phyloP scores from a whole-genome alignment of 2,797 vertebrate genomes.

The Sparus aurata region DNA sequence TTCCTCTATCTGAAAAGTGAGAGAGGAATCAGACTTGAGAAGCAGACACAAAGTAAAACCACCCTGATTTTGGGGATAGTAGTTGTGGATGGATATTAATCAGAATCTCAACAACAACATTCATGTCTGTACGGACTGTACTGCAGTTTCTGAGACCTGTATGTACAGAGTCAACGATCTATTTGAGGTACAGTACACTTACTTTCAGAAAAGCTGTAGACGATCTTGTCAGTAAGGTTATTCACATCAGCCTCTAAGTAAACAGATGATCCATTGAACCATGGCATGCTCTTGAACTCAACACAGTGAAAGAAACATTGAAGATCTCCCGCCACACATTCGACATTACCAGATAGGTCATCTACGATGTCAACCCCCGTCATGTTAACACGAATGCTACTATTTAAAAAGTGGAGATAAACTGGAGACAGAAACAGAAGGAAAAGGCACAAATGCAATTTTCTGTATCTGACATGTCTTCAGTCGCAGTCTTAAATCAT shows the following conservation, averaged over 20 bases:
- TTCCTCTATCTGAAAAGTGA: constrained; percentile 11
- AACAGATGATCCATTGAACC: rapidly evolving
- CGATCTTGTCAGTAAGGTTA: rapidly evolving
- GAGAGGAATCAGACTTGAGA: neutral
- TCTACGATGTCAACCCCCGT: rapidly evolving
- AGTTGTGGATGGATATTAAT: neutral
- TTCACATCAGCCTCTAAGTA: rapidly evolving
- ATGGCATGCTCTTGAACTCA: rapidly evolving
- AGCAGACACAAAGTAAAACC: neutral
- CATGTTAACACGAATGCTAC: rapidly evolving
- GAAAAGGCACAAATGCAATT: neutral
- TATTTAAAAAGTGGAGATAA: constrained; percentile 27
- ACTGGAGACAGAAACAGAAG: constrained; percentile 40
- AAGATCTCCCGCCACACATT: rapidly evolving
- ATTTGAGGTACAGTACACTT: constrained; percentile 8
- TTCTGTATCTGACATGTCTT: neutral
- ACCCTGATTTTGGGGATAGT: no score
- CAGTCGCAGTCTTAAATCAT: neutral
- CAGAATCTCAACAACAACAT: neutral
- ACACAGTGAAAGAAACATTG: neutral
- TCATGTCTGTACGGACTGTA: neutral
- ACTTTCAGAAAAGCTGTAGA: rapidly evolving
- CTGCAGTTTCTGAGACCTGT: neutral
- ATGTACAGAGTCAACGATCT: neutral
- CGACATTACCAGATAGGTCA: rapidly evolving